phyloP scores from a whole-genome alignment of 1,140 invertebrate species.

The Achatina immaculata region DNA sequence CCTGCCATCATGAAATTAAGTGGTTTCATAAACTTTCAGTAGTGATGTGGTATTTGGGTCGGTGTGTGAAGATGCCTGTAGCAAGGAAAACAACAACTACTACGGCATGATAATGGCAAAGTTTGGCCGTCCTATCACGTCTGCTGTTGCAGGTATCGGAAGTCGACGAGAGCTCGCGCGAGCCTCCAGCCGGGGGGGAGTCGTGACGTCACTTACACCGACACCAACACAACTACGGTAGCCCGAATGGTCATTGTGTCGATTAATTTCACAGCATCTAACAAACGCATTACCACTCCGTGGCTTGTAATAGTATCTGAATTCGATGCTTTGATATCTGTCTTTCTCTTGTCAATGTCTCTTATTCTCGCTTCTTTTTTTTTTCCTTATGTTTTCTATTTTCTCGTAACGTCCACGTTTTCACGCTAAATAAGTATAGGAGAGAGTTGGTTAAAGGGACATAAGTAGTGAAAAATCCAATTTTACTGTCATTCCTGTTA shows the following conservation, averaged over 20 bases:
- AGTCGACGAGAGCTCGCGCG: not conserved
- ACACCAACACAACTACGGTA: not conserved
- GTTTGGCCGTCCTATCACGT: not conserved
- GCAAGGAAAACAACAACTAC: not conserved
- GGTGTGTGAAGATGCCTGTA: not conserved
- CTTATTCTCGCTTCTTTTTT: too few species aligned
- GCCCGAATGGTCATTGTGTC: not conserved
- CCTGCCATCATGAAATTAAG: not conserved
- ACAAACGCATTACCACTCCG: too few species aligned
- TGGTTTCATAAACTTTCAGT: not conserved
- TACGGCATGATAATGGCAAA: not conserved
- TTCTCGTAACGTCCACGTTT: too few species aligned
- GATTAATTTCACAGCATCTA: too few species aligned
- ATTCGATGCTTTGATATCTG: too few species aligned
- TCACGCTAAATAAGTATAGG: too few species aligned
- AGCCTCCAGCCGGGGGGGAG: not conserved
- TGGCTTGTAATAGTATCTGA: too few species aligned
- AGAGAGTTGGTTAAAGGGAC: too few species aligned
- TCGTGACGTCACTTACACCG: not conserved
- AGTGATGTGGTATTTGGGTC: not conserved
- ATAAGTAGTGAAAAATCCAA: too few species aligned
- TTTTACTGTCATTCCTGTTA: too few species aligned
- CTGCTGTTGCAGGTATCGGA: not conserved
- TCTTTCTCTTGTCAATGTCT: too few species aligned
- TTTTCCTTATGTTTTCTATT: too few species aligned